phyloP scores from a whole-genome alignment of 2,113 vertebrate species.

The Oxygymnocypris stewartii region DNA sequence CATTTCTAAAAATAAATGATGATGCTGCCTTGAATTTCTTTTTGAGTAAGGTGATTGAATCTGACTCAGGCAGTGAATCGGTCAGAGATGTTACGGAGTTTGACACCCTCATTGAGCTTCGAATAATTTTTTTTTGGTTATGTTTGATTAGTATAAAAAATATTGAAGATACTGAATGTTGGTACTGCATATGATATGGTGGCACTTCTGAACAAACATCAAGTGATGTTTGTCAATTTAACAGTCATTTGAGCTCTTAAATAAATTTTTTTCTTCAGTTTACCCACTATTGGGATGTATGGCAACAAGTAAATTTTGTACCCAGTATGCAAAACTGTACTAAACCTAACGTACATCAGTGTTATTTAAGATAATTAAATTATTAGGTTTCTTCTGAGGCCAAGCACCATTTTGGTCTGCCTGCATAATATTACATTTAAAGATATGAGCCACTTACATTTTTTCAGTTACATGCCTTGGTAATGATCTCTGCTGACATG shows the following conservation, averaged over 20 bases:
- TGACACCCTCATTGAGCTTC: neutral
- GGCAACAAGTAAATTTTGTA: neutral
- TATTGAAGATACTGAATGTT: neutral
- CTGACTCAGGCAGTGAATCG: neutral
- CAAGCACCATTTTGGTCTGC: constrained; percentile 21
- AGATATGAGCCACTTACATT: constrained; percentile 16
- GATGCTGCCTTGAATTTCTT: neutral
- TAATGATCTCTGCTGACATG: constrained; percentile 58
- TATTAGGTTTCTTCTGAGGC: neutral
- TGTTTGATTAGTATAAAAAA: neutral
- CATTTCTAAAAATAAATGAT: neutral
- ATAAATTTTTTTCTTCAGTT: neutral
- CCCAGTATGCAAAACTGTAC: constrained; percentile 23
- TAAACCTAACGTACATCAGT: neutral
- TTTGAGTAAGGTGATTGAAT: neutral
- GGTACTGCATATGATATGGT: too few species aligned
- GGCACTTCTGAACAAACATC: constrained; percentile 1
- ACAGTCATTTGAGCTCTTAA: neutral
- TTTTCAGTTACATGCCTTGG: constrained; percentile 56
- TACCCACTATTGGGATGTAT: neutral
- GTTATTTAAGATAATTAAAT: neutral
- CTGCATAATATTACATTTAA: constrained; percentile 41
- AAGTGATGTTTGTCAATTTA: neutral
- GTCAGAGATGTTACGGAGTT: neutral
- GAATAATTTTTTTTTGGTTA: neutral